Base-by-base conservation (phyloP, 2,888 invertebrate genomes). In the Tuberolachnus salignus region DNA sequence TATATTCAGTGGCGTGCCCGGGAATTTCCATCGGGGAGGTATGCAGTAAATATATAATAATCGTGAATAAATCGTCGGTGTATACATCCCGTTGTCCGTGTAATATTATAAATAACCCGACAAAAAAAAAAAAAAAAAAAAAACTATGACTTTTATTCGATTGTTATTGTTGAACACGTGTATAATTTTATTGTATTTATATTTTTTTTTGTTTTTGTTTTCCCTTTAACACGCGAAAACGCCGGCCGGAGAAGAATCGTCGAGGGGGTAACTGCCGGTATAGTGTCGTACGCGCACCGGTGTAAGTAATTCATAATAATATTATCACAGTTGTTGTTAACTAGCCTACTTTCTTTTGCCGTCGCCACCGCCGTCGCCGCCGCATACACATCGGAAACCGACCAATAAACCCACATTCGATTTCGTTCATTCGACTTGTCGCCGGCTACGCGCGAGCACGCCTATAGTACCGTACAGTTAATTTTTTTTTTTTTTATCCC, bases 381-480 rank as follows among this genome's bases (percentile, higher is more conserved):
- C 34, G 23, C 51, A 78, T 69, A 57, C 67, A 42, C 57, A 59
- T 67, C 67, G 67, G 57, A 69, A 67, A 78, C 78, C 78, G 78
- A 78, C 78, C 78, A 78, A 78, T 78, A 78, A 78, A 78, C 78
- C 78, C 78, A 75, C 78, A 69, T 78, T 78, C 78, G 78, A 67
- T 78, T 78, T 78, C 78, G 78, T 78, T 78, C 78, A 66, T 59
- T 67, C 67, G 66, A 66, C 57, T 78, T 64, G 67, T 67, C 78
- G 49, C 67, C 67, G 78, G 55, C 67, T 57, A 67, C 67, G 55
- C 66, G 26, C 66, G 59, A 57, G 75, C 66, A 57, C 66, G 19
- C 26, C 10, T 53, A 34, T 13, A n/a, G n/a, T 23, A 49, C 19
- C 9, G 59, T 10, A 49, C 11, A 34, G 34, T 59, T 44, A n/a